Base-by-base conservation (phyloP, 2,113 vertebrate genomes). In the Hemibagrus wyckioides region DNA sequence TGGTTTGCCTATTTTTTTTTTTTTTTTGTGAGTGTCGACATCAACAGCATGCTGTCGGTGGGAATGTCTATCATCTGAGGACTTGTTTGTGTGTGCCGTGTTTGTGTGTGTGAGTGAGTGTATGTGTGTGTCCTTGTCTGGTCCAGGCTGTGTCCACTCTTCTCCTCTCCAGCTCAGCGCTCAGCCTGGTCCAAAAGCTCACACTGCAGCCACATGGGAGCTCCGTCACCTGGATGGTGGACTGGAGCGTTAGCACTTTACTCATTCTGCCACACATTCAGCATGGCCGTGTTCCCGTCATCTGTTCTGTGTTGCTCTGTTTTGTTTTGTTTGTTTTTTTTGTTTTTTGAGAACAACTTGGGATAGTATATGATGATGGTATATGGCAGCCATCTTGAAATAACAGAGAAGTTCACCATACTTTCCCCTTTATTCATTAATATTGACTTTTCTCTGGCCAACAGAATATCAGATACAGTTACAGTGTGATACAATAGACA, bases 21-120 rank as follows among this genome's bases (percentile, higher is more conserved):
- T 75, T 75, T 83, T 54, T 84, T 76, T 85, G 84, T 95, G 95
- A 95, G 93, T 96, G 95, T 96, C 94, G 94, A 91, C 95, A 96
- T 95, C 93, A 95, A 96, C 96, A 97, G 97, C 97, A 99, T 98
- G 97, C 97, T 96, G 96, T 97, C 98, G 95, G 96, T 94, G 97
- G 95, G 94, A 94, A 93, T 95, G 94, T 95, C 90, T 90, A 95
- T 96, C 94, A 95, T 94, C 94, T 94, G 89, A 96, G 95, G 97
- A 95, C 94, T 94, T 93, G 90, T 95, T 86, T 95, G 95, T 95
- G 95, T 95, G 94, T 94, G 95, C 83, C 56, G 89, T 90, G 90
- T 88, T 36, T 89, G 61, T 82, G 85, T 75, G 61, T 63, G 36
- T n/a, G 80, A 17, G 7, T 19, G 41, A 39, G 41, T 33, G 39